Evolutionary conservation across 2,113 vertebrate genomes (phyloP).

Genomic region (Platichthys stellatus): DNA sequence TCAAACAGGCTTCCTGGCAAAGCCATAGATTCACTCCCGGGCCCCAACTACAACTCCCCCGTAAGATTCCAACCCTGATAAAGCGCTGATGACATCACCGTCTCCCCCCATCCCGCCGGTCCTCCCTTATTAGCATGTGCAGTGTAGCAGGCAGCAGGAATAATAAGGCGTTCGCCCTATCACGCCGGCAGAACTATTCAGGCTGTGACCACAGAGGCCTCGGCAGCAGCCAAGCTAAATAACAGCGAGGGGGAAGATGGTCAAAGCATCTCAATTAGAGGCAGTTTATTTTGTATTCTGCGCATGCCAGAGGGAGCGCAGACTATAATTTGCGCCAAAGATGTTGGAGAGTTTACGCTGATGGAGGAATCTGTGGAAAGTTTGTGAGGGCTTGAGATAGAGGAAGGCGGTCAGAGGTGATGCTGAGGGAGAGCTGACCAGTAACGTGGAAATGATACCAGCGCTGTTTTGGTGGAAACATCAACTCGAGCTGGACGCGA

Average conservation of each 20-base stretch:
- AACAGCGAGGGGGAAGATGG: slow-evolving; percentile 73
- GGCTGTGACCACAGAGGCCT: slow-evolving; percentile 65
- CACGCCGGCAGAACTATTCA: slow-evolving; percentile 61
- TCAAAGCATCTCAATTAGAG: slow-evolving; percentile 73
- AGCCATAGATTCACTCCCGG: slow-evolving; percentile 59
- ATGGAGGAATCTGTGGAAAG: slow-evolving; percentile 59
- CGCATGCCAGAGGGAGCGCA: slow-evolving; percentile 54
- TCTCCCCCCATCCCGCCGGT: slow-evolving; percentile 60
- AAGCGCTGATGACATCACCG: slow-evolving; percentile 77
- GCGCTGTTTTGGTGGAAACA: slow-evolving; percentile 31
- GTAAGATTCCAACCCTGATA: slow-evolving; percentile 72
- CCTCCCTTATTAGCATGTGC: slow-evolving; percentile 79
- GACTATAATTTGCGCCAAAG: slow-evolving; percentile 71
- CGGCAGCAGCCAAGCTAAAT: slow-evolving; percentile 77
- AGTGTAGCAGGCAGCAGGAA: slow-evolving; percentile 63
- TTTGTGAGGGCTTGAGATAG: slow-evolving; percentile 30
- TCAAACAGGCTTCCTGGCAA: slow-evolving; percentile 71
- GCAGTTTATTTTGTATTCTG: slow-evolving; percentile 65
- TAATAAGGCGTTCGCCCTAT: slow-evolving; percentile 73
- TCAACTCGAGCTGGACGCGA: slow-evolving; percentile 20
- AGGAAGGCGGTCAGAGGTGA: slow-evolving; percentile 50
- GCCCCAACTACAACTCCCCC: slow-evolving; percentile 55
- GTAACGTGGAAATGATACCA: slow-evolving; percentile 44
- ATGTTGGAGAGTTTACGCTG: slow-evolving; percentile 57
- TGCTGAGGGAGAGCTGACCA: slow-evolving; percentile 50